Percentiles rank a stretch among this genome's conserved stretches.
phyloP scores from a whole-genome alignment of 2,888 invertebrate genomes.

The Glaucopsyche alexis region DNA sequence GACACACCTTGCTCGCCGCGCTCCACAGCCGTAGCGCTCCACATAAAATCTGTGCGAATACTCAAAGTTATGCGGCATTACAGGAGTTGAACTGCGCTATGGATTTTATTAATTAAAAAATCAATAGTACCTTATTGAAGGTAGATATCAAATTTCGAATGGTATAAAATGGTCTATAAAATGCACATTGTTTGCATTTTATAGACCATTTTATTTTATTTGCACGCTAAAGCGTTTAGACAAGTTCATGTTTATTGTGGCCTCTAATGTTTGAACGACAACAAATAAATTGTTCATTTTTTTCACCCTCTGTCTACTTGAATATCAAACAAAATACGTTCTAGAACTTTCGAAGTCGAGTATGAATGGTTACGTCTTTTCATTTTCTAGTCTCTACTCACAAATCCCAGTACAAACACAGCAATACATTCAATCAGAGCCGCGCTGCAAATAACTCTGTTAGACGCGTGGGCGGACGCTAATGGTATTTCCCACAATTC shows the following conservation, averaged over 20 bases:
- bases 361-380: slow-evolving; percentile 1
- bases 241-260: neutral
- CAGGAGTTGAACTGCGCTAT: slow-evolving; percentile 28
- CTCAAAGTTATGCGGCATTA: slow-evolving; percentile 19
- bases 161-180: neutral
- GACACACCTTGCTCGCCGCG: slow-evolving; percentile 17
- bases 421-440: slow-evolving; percentile 24
- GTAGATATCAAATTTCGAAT: neutral
- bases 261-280: too few species aligned
- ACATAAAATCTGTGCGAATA: slow-evolving; percentile 16
- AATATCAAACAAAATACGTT: too few species aligned
- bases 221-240: neutral
- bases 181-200: too few species aligned
- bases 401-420: slow-evolving; percentile 16
- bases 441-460: slow-evolving; percentile 25
- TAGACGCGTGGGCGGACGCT: slow-evolving; percentile 33
- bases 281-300: too few species aligned
- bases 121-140: slow-evolving; percentile 30
- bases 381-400: slow-evolving; percentile 7
- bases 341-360: neutral
- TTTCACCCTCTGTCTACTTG: too few species aligned
- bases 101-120: slow-evolving; percentile 34
- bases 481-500: slow-evolving; percentile 33
- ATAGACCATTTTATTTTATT: too few species aligned
- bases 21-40: neutral